Evolutionary conservation across 2,888 invertebrate species (phyloP).

Genomic region (Plemyria rubiginata): DNA sequence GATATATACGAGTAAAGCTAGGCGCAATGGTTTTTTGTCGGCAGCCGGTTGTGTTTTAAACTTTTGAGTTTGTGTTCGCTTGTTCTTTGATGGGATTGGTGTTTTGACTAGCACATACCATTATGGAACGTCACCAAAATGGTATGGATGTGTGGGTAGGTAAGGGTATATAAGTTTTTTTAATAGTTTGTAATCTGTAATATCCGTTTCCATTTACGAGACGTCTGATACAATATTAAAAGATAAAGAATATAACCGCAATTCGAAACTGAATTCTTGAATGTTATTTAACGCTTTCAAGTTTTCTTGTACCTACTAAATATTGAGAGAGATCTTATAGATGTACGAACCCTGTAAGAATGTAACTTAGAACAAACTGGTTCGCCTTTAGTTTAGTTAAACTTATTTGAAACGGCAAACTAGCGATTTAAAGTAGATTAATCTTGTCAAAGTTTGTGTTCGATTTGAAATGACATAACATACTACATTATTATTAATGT

Average conservation of each 20-base stretch:
- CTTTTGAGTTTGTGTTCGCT: constrained; percentile 49
- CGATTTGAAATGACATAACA: background rate
- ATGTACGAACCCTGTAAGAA: background rate
- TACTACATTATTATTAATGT: background rate
- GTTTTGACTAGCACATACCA: constrained; percentile 70
- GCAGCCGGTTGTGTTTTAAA: constrained; percentile 55
- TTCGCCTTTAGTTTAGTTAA: background rate
- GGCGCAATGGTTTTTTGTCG: constrained; percentile 58
- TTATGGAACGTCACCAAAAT: constrained; percentile 85
- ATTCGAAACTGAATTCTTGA: background rate
- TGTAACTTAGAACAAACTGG: background rate
- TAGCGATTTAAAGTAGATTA: background rate
- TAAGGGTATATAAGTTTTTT: constrained; percentile 74
- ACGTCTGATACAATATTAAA: background rate
- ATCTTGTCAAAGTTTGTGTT: background rate
- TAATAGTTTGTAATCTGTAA: constrained; percentile 32
- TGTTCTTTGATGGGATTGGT: constrained; percentile 59
- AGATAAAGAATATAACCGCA: background rate
- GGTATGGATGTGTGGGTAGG: constrained; percentile 86
- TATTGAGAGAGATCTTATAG: constrained; percentile 1
- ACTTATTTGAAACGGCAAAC: background rate
- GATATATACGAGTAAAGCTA: constrained; percentile 52
- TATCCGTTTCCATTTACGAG: background rate
- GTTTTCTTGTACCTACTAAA: background rate
- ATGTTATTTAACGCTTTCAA: background rate